Evolutionary conservation across 2,888 invertebrate species (phyloP).

Genomic region (Nephrotoma guestfalica): DNA sequence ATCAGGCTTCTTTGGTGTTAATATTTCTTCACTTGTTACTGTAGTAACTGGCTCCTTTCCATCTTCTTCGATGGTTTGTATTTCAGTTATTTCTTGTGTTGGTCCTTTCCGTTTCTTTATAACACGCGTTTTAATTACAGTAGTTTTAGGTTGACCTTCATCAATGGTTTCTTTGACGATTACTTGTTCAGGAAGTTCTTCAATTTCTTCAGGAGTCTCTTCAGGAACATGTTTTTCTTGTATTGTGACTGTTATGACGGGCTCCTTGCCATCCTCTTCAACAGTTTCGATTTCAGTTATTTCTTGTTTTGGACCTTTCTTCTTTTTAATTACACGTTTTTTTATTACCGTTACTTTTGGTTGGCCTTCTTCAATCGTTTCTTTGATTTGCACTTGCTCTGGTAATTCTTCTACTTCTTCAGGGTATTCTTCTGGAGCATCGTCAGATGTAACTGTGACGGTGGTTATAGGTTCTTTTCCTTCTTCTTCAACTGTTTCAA

Average conservation of each 20-base stretch:
- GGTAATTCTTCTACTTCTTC: conserved; percentile 26
- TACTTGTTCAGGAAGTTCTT: conserved; percentile 26
- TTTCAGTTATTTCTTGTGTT: conserved; percentile 29
- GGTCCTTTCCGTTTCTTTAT: conserved; percentile 25
- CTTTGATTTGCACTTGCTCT: conserved; percentile 9
- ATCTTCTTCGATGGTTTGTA: conserved; percentile 28
- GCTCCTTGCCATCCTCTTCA: conserved; percentile 26
- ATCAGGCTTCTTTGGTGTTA: conserved; percentile 9
- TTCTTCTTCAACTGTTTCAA: conserved; percentile 21
- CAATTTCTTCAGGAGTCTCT: conserved; percentile 19
- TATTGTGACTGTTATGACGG: conserved; percentile 14
- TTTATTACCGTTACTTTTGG: conserved; percentile 21
- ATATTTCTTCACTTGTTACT: conserved; percentile 19
- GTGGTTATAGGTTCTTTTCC: conserved; percentile 18
- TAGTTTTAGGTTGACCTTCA: conserved; percentile 19
- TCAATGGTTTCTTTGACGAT: conserved; percentile 16
- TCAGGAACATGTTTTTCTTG: conserved; percentile 16
- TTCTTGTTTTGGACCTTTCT: conserved; percentile 20
- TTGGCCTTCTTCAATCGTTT: conserved; percentile 19
- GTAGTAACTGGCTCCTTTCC: conserved; percentile 21
- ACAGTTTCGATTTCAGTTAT: conserved; percentile 20
- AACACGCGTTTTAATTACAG: conserved; percentile 20
- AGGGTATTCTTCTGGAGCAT: neutral
- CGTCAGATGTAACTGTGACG: neutral
- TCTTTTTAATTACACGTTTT: conserved; percentile 24